These are phyloP conservation scores for Pandemis heparana DNA, from an alignment of 2,888 invertebrate species.

Conservation along the genomic window DNA sequence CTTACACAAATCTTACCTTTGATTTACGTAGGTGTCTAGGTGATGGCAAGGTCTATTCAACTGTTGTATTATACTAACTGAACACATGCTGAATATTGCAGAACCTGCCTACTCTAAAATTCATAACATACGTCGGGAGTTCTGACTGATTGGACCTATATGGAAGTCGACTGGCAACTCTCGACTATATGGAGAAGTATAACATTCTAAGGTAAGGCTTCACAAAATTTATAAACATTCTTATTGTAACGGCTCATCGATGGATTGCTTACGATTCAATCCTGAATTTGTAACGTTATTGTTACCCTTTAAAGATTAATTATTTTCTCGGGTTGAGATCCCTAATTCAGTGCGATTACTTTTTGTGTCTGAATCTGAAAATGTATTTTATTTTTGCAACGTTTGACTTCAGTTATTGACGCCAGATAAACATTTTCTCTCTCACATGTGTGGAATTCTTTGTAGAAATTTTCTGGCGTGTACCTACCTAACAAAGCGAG, in stretches of 20 bases:
- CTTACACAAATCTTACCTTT: background rate
- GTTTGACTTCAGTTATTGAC: slow-evolving; percentile 17
- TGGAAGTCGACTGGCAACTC: slow-evolving; percentile 58
- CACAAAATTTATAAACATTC: slow-evolving; percentile 2
- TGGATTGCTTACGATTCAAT: background rate
- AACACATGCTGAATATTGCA: slow-evolving; percentile 66
- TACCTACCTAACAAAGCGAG: slow-evolving; percentile 35
- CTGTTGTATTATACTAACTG: slow-evolving; percentile 20
- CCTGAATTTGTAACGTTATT: background rate
- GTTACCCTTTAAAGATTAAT: slow-evolving; percentile 5
- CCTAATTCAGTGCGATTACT: background rate
- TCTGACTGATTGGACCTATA: slow-evolving; percentile 74
- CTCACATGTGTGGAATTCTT: slow-evolving; percentile 13
- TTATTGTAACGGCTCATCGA: background rate
- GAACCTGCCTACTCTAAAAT: slow-evolving; percentile 69
- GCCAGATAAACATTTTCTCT: slow-evolving; percentile 11
- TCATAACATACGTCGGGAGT: slow-evolving; percentile 71
- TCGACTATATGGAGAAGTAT: slow-evolving; percentile 6
- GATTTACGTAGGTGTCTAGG: background rate
- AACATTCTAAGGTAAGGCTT: background rate
- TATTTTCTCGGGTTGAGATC: background rate
- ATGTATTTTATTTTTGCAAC: slow-evolving; percentile 2
- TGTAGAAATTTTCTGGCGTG: slow-evolving; percentile 19
- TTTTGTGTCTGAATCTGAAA: background rate
- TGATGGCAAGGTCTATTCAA: background rate